Base-by-base conservation (phyloP, 2,797 vertebrate species). In the Zalophus californianus region DNA sequence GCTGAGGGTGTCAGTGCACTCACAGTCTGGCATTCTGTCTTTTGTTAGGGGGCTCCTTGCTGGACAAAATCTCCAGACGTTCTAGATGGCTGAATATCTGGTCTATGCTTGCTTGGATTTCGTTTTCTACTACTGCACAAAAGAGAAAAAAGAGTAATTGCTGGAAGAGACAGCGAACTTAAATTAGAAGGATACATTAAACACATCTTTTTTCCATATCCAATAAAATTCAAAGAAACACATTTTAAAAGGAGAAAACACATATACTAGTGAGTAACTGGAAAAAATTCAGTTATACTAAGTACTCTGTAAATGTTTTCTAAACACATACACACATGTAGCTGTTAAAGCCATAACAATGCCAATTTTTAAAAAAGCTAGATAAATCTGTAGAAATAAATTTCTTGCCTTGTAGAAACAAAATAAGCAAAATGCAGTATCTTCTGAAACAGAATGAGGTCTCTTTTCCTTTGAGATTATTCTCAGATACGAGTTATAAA, bases 11-110 rank as follows among this genome's bases (percentile, higher is more conserved):
- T 41, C 16, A 25, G 13, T 48, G 29, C 25, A 98, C 99, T 99
- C 94, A 99, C 99, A 99, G 98, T 98, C 99, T 99, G 97, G 99
- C 99, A 18, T 99, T 99, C 98, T 99, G 99, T 1, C 99, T 99
- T 97, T 99, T 99, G 98, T 99, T 99, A 35, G 99, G 99, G 38
- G 99, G 99, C 91, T 99, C 99, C 98, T 99, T 99, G 99, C 99
- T 99, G 96, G 99, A 99, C 97, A 99, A 98, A 98, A 99, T 99
- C 99, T 99, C 99, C n/a, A 99, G 99, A 1, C 99, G 99, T 92
- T 99, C 99, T 98, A 99, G 98, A 75, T 98, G 99, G 98, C 98
- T 99, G 98, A 99, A 99, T 98, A 99, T 99, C 96, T 99, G 99
- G 98, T 99, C 99, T 97, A 99, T 99, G 98, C 99, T 99, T 80